Evolutionary conservation across 2,888 invertebrate genomes (phyloP), one percentile per base, ranked within the genome.

Genomic region (Allygus modestus): DNA sequence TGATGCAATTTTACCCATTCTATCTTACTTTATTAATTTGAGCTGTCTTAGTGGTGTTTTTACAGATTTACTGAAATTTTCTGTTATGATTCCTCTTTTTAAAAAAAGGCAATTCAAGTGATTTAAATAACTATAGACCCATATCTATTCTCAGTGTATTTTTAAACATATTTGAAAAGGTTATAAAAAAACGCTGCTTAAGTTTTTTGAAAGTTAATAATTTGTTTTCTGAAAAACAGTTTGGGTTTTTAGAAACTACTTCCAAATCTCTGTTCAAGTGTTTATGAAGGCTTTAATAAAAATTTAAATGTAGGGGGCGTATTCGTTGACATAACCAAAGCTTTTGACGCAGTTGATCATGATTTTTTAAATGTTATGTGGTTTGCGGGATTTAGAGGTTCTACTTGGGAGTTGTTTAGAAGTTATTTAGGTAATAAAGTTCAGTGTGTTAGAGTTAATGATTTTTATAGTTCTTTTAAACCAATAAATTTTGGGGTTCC

Each of bases 91-190:
- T 23, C 61, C 61, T 28, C 28, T 37, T 37, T 23, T 23, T 23
- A 15, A 15, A 23, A 23, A 61, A 23, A 23, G 28, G 61, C 9
- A 28, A 61, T 23, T 4, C 5, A 23, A n/a, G n/a, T 9, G 61
- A 61, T 23, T 28, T 28, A 61, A 20, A n/a, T 5, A 28, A 28
- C n/a, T 61, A 7, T 28, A 69, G 69, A 69, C 69, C 37, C 1
- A 69, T 69, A 31, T 69, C 69, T n/a, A 1, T 69, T 1, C 28
- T 31, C 9, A 15, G 17, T 28, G 33, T n/a, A 11, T 69, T 69
- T n/a, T 28, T 31, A 7, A 69, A 69, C 28, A 69, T 69, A n/a
- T 69, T n/a, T 15, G 69, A 69, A n/a, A 69, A 69, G 31, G 11
- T 15, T 7, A 5, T 69, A 1, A 33, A 69, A 15, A 17, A 28